Base-by-base conservation (phyloP, 2,888 invertebrate genomes). In the Slavum lentiscoides region DNA sequence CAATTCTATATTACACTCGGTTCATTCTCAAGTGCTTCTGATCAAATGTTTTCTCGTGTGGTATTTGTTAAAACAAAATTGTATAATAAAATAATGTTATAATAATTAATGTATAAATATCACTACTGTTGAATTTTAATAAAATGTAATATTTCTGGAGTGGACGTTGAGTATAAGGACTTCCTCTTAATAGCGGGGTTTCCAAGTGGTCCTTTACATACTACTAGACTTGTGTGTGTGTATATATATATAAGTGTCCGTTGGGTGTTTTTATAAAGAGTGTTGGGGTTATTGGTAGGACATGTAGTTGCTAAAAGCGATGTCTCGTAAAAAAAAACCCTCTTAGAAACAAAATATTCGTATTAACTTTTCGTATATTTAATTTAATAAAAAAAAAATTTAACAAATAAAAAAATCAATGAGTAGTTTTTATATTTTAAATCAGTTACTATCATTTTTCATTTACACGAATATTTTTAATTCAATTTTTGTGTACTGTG, bases 1-100 rank as follows among this genome's bases (percentile, higher is more conserved):
- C 9, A 77, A 69, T 77, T 73, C 43, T 49, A n/a, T n/a, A 73
- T 73, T 72, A 43, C 30, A 49, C 49, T 74, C n/a, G 0, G 23
- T 49, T n/a, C 11, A 3, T 62, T 74, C 7, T 30, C 0, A 39
- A 8, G 23, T 19, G 11, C 19, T 61, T 53, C 30, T 43, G 43
- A 59, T 72, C 58, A 58, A 70, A 39, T 43, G 9, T 43, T n/a
- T 2, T 37, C n/a, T 39, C 15, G 3, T 39, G 11, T 17, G 9
- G 8, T 55, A 39, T 72, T 21, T 39, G 19, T 58, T 67, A 17
- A 49, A 49, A 64, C 37, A 59, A 55, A 70, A 43, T 59, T 49
- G 17, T 30, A 8, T 39, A 67, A 37, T 17, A 53, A 55, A 59
- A 8, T 6, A 61, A 43, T 74, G 23, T 59, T 62, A 43, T 61